Evolutionary conservation across 1,140 invertebrate species (phyloP), one percentile per base, ranked within the genome.

Genomic region (Drosophila pallidifrons): DNA sequence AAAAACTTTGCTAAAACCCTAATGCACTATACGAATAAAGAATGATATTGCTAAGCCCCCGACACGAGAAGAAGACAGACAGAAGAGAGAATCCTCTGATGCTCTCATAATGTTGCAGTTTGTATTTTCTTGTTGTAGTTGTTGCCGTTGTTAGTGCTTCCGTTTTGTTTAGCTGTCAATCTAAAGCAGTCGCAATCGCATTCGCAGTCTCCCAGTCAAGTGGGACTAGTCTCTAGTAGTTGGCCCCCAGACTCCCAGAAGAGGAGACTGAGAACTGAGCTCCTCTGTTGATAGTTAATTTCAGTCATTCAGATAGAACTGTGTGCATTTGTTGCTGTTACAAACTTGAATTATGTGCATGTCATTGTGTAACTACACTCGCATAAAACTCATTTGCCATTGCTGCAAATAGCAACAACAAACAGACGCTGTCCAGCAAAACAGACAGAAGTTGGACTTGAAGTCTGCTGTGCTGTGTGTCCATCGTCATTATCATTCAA

Each of bases 271-370:
- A 32, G 38, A 41, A 41, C 4, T 38, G n/a, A 10, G 45, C 54
- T 59, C 35, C 71, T 75, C 70, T 41, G 57, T 63, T 79, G 77
- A 87, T 88, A 86, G 82, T 86, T 86, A 86, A 86, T 86, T 87
- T 86, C 79, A 87, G 83, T 87, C 80, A 86, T 87, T 86, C 83
- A 70, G 71, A 69, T 63, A 61, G 60, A 59, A 73, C 68, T 65
- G 71, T 68, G 58, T 85, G 81, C 81, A 85, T 85, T 85, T 85
- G 81, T 81, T 85, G 81, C 78, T 76, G 64, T 82, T 80, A 64
- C 79, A 81, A 87, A 88, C 76, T 88, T 87, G 83, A 87, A 80
- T 87, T 87, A 87, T 87, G 83, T 88, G 83, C 83, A 87, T 87
- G 83, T 88, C 83, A 87, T 87, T 87, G 85, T 88, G 80, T 82